phyloP scores from a whole-genome alignment of 1,140 invertebrate genomes.

The Procambarus clarkii region DNA sequence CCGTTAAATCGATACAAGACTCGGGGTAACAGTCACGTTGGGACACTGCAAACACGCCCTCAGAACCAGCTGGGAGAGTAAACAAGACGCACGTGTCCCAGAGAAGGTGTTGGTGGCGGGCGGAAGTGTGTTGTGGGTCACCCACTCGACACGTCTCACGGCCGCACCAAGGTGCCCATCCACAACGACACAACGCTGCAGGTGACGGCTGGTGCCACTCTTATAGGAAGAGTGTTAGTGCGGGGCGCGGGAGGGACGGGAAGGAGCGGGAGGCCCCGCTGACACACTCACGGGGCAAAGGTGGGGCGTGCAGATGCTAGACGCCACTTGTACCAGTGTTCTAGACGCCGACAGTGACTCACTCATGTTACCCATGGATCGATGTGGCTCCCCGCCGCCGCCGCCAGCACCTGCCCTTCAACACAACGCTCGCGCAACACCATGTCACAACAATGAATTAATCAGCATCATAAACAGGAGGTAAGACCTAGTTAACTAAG shows the following conservation, averaged over 20 bases:
- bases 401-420: not conserved
- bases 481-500: too few species aligned
- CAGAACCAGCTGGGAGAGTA: not conserved
- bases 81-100: not conserved
- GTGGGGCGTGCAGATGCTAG: constrained; percentile 3
- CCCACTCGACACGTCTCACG: not conserved
- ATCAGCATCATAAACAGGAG: not conserved
- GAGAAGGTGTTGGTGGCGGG: not conserved
- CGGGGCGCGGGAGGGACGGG: not conserved
- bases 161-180: not conserved
- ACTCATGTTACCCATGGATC: constrained; percentile 7
- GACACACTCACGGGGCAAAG: not conserved
- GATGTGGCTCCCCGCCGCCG: not conserved
- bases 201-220: not conserved
- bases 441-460: not conserved
- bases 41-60: not conserved
- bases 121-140: not conserved
- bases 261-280: not conserved
- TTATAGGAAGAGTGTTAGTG: not conserved
- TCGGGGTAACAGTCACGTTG: not conserved
- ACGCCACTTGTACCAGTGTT: not conserved
- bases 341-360: constrained; percentile 11
- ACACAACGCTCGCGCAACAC: not conserved
- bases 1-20: not conserved
- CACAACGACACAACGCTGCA: not conserved